Evolutionary conservation across 2,113 vertebrate species (phyloP), one percentile per base, ranked within the genome.

Genomic region (Psittacus erithacus): DNA sequence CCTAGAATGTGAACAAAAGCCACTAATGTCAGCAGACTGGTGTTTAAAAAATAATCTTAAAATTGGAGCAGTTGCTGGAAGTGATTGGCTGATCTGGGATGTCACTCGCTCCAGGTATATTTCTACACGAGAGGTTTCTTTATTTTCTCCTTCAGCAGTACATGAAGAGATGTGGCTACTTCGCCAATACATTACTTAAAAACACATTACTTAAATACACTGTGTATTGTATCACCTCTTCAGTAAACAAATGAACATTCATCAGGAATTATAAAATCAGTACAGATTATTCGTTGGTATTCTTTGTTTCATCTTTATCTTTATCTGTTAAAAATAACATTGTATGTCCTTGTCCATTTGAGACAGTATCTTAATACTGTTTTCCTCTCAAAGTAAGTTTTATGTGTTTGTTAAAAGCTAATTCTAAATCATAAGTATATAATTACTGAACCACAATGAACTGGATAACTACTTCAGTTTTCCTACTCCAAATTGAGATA

Each of bases 21-120:
- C 98, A 0, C 97, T 99, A 88, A 99, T 99, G 98, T 99, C 99
- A 41, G 99, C 99, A 46, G 99, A 99, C 96, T 99, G 99, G 99
- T 99, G 99, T 95, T 98, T 99, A 84, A 98, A 98, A 92, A 99
- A 99, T 92, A 99, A 99, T 31, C 98, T 99, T 91, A 99, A 99
- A 98, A 98, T 99, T 31, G 99, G 99, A 39, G 99, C 99, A 23
- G 99, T 99, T 95, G 98, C 98, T n/a, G 99, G 99, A 80, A 99
- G 96, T 69, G 98, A 99, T 96, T 99, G 99, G 99, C 91, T 99
- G 76, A 99, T 99, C 94, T 99, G 99, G 99, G 99, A 99, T 94
- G 99, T 99, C 82, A 98, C 99, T 64, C 98, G 98, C 46, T 99
- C 99, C 97, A 99, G 99, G 99, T 99, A 97, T 96, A 82, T 86